These are phyloP conservation scores for Chrysomallon squamiferum DNA, from an alignment of 1,140 invertebrate genomes.

Conservation along the genomic window DNA sequence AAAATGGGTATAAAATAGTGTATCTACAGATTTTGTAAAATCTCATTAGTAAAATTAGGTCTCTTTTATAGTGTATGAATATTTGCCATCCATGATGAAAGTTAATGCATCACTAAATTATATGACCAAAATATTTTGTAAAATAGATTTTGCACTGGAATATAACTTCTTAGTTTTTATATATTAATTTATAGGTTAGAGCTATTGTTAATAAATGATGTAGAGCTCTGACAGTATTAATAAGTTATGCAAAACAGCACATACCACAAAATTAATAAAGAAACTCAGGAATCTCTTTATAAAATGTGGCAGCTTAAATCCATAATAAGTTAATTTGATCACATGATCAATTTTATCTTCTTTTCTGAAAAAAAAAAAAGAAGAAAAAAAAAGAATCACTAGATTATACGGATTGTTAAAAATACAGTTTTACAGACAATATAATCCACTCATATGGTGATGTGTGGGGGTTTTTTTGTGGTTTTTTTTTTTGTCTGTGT, in stretches of 20 bases:
- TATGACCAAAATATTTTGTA: too few relatives aligned
- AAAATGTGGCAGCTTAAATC: background rate
- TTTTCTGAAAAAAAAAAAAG: constrained; percentile 5
- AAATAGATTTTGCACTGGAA: too few relatives aligned
- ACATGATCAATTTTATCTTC: constrained; percentile 6
- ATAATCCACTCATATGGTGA: background rate
- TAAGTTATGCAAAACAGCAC: too few relatives aligned
- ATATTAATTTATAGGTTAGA: too few relatives aligned
- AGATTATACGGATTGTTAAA: background rate
- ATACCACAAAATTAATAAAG: background rate
- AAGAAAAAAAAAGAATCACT: background rate
- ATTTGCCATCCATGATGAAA: too few relatives aligned
- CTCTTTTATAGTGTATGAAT: too few relatives aligned
- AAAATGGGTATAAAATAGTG: background rate
- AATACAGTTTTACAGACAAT: background rate
- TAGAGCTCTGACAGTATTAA: too few relatives aligned
- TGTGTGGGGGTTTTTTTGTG: background rate
- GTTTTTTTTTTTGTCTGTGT: background rate
- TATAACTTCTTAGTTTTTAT: too few relatives aligned
- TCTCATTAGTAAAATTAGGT: too few relatives aligned
- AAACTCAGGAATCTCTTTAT: background rate
- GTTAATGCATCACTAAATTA: too few relatives aligned
- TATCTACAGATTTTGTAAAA: too few relatives aligned
- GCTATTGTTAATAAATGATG: too few relatives aligned
- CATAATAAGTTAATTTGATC: background rate